These are phyloP conservation scores for Thalassaphorura encarpata DNA, from an alignment of 1,140 invertebrate genomes.

Conservation along the genomic window DNA sequence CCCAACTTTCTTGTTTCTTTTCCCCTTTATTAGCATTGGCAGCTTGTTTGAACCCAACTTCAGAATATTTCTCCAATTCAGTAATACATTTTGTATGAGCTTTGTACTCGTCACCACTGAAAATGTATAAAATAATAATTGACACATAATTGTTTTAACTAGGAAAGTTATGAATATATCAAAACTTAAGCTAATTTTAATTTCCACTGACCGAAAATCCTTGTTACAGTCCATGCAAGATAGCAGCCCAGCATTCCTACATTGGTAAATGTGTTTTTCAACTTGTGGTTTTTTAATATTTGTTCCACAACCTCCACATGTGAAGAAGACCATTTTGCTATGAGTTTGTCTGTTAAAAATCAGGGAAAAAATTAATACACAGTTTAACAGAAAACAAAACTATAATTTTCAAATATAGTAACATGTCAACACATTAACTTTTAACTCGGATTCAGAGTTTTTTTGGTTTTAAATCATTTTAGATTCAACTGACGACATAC, in stretches of 20 bases:
- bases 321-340: conserved; percentile 95
- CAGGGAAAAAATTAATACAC: too few relatives aligned
- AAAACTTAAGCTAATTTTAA: background rate
- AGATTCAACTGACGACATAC: too few relatives aligned
- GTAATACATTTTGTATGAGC: conserved; percentile 82
- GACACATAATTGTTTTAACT: conserved; percentile 5
- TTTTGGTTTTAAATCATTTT: too few relatives aligned
- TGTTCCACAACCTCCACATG: conserved; percentile 80
- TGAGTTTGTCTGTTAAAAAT: too few relatives aligned
- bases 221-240: conserved; percentile 83
- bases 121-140: background rate
- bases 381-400: too few relatives aligned
- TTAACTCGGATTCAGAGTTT: too few relatives aligned
- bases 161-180: background rate
- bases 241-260: conserved; percentile 48
- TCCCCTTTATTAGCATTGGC: conserved; percentile 69
- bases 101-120: conserved; percentile 69
- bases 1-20: conserved; percentile 80
- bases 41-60: conserved; percentile 66
- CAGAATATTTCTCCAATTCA: conserved; percentile 82
- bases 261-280: conserved; percentile 68
- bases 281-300: conserved; percentile 82
- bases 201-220: conserved; percentile 58
- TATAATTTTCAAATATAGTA: too few relatives aligned
- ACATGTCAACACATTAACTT: too few relatives aligned